phyloP scores from a whole-genome alignment of 2,888 invertebrate genomes.

The Chrysina gloriosa region DNA sequence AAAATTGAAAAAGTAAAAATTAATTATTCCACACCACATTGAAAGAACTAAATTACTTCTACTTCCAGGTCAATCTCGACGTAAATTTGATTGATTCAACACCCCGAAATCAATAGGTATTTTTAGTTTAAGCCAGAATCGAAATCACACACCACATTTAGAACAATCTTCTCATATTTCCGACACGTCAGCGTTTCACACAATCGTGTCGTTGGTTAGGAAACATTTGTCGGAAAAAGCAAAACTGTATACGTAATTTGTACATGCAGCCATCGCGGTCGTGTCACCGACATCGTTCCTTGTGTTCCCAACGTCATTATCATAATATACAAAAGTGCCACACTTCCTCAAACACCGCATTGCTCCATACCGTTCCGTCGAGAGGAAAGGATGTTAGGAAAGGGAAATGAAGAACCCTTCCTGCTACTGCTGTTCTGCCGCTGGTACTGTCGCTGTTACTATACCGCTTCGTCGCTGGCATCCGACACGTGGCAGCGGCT shows the following conservation, averaged over 20 bases:
- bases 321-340: constrained; percentile 41
- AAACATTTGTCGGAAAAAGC: constrained; percentile 22
- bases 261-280: background rate
- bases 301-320: constrained; percentile 32
- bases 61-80: too few relatives aligned
- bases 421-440: background rate
- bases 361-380: constrained; percentile 11
- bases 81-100: too few relatives aligned
- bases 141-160: too few relatives aligned
- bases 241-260: background rate
- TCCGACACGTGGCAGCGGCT: constrained; percentile 35
- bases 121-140: too few relatives aligned
- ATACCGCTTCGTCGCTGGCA: background rate
- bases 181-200: background rate
- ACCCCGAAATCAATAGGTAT: too few relatives aligned
- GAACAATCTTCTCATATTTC: background rate
- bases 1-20: too few relatives aligned
- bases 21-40: too few relatives aligned
- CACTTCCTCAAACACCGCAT: constrained; percentile 38
- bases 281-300: constrained; percentile 28
- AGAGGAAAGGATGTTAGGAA: constrained; percentile 36
- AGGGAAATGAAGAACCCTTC: constrained; percentile 30
- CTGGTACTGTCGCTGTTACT: background rate
- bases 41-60: too few relatives aligned
- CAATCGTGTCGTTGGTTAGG: background rate